These are phyloP conservation scores for Pinna nobilis DNA, from an alignment of 1,140 invertebrate genomes.

Conservation along the genomic window DNA sequence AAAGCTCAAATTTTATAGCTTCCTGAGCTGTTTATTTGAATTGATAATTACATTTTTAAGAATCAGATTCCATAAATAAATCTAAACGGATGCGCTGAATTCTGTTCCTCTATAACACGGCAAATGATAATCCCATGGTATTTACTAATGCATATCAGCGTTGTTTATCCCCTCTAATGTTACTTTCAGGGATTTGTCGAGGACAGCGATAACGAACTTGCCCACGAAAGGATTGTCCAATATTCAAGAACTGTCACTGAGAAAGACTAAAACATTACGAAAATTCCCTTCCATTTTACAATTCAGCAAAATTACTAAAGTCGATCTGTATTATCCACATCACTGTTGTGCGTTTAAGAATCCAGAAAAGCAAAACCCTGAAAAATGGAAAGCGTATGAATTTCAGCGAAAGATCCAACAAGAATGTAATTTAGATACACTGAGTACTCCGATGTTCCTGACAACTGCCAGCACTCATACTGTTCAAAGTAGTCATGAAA, in stretches of 20 bases:
- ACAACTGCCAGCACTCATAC: too few relatives aligned
- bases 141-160: background rate
- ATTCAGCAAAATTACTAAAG: conserved; percentile 79
- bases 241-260: conserved; percentile 83
- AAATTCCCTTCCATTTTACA: conserved; percentile 89
- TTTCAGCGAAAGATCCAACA: conserved; percentile 53
- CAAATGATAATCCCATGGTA: too few relatives aligned
- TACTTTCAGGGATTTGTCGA: conserved; percentile 82
- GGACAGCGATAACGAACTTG: conserved; percentile 83
- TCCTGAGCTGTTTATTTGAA: too few relatives aligned
- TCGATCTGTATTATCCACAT: conserved; percentile 87
- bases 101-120: too few relatives aligned
- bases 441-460: too few relatives aligned
- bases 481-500: too few relatives aligned
- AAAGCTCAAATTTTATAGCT: too few relatives aligned
- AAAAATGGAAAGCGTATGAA: conserved; percentile 74
- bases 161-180: conserved; percentile 4
- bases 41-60: too few relatives aligned
- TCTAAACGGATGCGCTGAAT: too few relatives aligned
- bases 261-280: conserved; percentile 83
- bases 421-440: conserved; percentile 50
- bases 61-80: too few relatives aligned
- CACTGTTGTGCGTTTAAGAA: conserved; percentile 93
- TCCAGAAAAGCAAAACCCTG: conserved; percentile 85
- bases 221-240: conserved; percentile 84